Conservation (phyloP, 1,140 invertebrate species). For the Himalopsyche phryganea region DNA sequence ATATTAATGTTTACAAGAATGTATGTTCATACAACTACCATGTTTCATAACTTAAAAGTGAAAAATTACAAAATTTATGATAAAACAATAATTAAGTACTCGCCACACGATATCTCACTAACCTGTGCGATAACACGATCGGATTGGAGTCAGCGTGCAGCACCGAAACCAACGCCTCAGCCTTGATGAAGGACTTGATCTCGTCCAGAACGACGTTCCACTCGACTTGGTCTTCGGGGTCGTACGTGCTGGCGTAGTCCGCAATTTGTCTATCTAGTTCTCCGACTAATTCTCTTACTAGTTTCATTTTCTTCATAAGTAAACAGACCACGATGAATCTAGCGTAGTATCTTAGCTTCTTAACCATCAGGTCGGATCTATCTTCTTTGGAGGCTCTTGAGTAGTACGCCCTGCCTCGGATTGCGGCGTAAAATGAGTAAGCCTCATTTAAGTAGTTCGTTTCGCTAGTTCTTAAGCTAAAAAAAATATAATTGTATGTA, state of each 20-base stretch:
- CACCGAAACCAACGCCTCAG: conserved; percentile 84
- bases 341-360: conserved; percentile 95
- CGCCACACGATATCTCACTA: too few species aligned
- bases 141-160: conserved; percentile 80
- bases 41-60: too few species aligned
- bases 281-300: conserved; percentile 86
- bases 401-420: conserved; percentile 90
- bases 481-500: too few species aligned
- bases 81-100: too few species aligned
- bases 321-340: conserved; percentile 96
- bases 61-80: too few species aligned
- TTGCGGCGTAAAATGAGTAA: conserved; percentile 94
- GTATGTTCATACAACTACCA: too few species aligned
- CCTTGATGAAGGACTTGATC: conserved; percentile 92
- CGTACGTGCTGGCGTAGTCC: conserved; percentile 90
- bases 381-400: conserved; percentile 91
- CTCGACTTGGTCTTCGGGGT: conserved; percentile 94
- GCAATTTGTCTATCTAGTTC: conserved; percentile 89
- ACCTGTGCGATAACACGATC: conserved; percentile 75
- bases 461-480: conserved; percentile 88
- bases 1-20: too few species aligned
- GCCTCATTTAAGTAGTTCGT: conserved; percentile 95
- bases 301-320: conserved; percentile 90
- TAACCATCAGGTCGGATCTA: conserved; percentile 94
- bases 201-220: conserved; percentile 94